Conservation (phyloP, 2,797 vertebrate species). For the Siniperca obscura region DNA sequence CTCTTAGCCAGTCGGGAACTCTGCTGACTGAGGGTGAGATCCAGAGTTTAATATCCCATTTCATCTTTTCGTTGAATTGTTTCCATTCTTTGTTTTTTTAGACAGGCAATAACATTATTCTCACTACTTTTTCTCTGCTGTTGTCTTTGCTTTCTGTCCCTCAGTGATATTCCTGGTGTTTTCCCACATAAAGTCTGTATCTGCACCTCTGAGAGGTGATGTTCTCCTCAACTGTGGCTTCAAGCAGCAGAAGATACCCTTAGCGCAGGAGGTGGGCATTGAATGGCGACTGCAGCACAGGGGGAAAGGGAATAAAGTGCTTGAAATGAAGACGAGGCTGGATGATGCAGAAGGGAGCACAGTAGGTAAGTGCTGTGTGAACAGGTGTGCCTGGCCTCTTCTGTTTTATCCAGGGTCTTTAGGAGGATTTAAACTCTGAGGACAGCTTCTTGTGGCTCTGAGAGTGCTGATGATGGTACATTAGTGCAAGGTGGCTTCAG, state of each 20-base stretch:
- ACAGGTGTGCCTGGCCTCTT: neutral
- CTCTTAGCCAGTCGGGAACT: conserved; percentile 82
- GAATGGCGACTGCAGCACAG: conserved; percentile 90
- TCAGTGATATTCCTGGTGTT: conserved; percentile 90
- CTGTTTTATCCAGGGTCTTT: neutral
- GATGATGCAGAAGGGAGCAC: conserved; percentile 64
- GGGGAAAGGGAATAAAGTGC: conserved; percentile 83
- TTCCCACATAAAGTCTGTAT: conserved; percentile 77
- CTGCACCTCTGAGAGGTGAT: conserved; percentile 73
- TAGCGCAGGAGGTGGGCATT: conserved; percentile 70
- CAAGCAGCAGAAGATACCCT: conserved; percentile 75
- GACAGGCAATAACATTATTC: neutral
- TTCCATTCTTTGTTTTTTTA: neutral
- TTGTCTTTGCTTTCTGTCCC: conserved; percentile 28
- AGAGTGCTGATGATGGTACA: neutral
- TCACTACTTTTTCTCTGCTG: conserved; percentile 1
- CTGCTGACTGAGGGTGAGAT: conserved; percentile 82
- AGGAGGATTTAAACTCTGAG: neutral
- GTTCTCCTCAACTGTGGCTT: conserved; percentile 86
- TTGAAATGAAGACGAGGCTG: conserved; percentile 71
- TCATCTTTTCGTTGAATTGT: neutral
- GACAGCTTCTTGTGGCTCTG: neutral
- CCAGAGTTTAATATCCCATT: conserved; percentile 2
- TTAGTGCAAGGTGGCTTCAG: neutral
- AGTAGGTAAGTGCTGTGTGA: conserved; percentile 66